Percentiles rank a stretch among this genome's conserved stretches.
Evolutionary conservation across 2,797 vertebrate species (phyloP).

Genomic region (Picus viridis): DNA sequence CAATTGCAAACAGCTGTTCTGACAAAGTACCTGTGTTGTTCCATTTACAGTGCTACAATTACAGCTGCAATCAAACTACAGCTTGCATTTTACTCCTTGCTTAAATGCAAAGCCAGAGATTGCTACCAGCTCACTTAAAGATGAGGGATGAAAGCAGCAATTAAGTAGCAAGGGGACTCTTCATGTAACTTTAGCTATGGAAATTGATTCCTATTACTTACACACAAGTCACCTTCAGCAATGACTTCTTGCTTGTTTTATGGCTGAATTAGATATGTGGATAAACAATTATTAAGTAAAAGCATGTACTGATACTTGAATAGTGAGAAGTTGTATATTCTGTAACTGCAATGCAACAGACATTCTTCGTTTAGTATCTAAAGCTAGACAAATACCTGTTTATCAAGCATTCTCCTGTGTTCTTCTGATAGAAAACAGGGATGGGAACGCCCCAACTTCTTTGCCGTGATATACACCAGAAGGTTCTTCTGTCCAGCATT

Average conservation of each 20-base stretch:
- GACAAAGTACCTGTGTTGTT: not conserved
- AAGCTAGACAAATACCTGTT: conserved; percentile 83
- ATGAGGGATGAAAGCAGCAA: not conserved
- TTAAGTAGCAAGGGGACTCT: not conserved
- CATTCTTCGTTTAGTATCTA: not conserved
- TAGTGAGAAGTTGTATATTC: not conserved
- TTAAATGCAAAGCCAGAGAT: not conserved
- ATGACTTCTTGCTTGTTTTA: not conserved
- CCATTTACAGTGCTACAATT: not conserved
- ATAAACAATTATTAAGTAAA: not conserved
- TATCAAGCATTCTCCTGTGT: conserved; percentile 88
- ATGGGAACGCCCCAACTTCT: conserved; percentile 95
- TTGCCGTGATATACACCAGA: conserved; percentile 98
- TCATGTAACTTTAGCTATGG: not conserved
- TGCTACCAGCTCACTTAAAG: not conserved
- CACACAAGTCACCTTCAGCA: not conserved
- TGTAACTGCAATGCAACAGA: not conserved
- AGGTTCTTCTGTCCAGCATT: conserved; percentile 90
- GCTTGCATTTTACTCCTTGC: not conserved
- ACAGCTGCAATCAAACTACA: not conserved
- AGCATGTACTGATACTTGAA: not conserved
- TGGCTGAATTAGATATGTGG: not conserved
- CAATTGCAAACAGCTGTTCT: not conserved
- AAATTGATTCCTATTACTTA: not conserved
- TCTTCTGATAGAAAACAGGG: conserved; percentile 93